phyloP scores from a whole-genome alignment of 2,888 invertebrate genomes.

The Amorpha juglandis region DNA sequence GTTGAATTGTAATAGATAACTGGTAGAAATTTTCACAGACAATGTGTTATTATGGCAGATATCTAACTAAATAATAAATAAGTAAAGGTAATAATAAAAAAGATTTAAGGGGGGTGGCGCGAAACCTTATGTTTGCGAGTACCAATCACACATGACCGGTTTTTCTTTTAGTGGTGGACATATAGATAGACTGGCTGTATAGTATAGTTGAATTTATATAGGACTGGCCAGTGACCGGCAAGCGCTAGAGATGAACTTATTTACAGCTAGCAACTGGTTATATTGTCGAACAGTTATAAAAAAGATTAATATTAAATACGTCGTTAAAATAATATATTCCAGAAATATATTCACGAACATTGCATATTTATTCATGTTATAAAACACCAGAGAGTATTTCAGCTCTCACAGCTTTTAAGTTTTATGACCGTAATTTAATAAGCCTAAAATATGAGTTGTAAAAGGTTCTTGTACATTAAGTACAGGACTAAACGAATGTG shows the following conservation, averaged over 20 bases:
- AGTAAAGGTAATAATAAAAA: no score
- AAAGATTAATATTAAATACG: neutral
- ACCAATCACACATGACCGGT: no score
- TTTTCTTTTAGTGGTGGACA: no score
- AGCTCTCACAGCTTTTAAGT: conserved; percentile 17
- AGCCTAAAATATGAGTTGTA: conserved; percentile 13
- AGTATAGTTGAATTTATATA: neutral
- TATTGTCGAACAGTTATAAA: neutral
- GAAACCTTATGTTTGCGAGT: no score
- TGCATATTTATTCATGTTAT: conserved; percentile 16
- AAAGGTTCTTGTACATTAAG: conserved; percentile 13
- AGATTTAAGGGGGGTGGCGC: no score
- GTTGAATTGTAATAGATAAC: no score
- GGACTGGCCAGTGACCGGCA: neutral
- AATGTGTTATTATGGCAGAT: no score
- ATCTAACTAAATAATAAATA: no score
- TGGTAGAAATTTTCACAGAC: no score
- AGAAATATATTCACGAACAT: conserved; percentile 7
- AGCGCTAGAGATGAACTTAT: neutral
- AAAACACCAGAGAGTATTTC: conserved; percentile 6
- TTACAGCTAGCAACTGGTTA: neutral
- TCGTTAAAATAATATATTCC: neutral
- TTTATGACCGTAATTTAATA: conserved; percentile 1
- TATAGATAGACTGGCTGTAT: no score
- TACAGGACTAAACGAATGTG: conserved; percentile 14